Conservation (phyloP, 2,797 vertebrate genomes). For the Rhinatrema bivittatum region DNA sequence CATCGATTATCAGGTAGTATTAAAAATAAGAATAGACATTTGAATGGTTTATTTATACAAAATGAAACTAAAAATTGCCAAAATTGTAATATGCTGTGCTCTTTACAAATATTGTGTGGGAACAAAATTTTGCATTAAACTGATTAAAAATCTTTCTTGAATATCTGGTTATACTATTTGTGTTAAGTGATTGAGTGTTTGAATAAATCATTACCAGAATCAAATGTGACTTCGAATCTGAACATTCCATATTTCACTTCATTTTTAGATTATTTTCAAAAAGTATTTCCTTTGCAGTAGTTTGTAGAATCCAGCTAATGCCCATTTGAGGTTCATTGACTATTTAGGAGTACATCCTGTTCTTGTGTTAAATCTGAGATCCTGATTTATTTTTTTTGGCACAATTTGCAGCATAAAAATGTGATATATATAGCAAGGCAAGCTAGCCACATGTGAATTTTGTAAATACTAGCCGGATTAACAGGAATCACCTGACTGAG, state of each 20-base stretch:
- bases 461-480: conserved; percentile 45
- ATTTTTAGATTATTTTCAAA: conserved; percentile 7
- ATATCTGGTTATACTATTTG: conserved; percentile 12
- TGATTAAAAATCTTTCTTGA: not conserved
- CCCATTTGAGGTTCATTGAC: conserved; percentile 41
- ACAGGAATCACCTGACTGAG: conserved; percentile 26
- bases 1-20: not conserved
- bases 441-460: conserved; percentile 38
- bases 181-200: conserved; percentile 17
- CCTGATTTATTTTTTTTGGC: conserved; percentile 39
- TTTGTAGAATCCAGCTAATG: conserved; percentile 21
- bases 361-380: conserved; percentile 45
- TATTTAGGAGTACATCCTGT: conserved; percentile 33
- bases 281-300: conserved; percentile 18
- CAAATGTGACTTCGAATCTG: conserved; percentile 11
- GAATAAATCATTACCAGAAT: conserved; percentile 25
- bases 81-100: too few species aligned
- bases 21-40: not conserved
- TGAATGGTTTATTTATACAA: not conserved
- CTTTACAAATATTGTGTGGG: conserved; percentile 2
- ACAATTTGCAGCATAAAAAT: conserved; percentile 36
- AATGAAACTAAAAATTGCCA: too few species aligned
- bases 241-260: conserved; percentile 13
- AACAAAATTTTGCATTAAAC: conserved; percentile 1
- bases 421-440: conserved; percentile 35